Conservation (phyloP, 2,888 invertebrate species). For the Hyppa rectilinea region DNA sequence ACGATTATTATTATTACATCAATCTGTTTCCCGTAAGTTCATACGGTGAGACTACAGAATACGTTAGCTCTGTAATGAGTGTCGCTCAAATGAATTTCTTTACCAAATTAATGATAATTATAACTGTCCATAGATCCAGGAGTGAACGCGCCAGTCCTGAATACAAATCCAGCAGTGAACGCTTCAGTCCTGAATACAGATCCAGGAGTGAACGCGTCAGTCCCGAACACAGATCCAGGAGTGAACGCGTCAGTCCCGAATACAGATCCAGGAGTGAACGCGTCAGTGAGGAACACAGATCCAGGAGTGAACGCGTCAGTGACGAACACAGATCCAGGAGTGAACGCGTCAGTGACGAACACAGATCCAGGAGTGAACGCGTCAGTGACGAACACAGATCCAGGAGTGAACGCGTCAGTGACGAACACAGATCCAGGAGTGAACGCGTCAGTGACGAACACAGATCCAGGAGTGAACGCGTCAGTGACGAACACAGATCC, state of each 20-base stretch:
- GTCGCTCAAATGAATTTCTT: not conserved
- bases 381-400: not conserved
- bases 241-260: not conserved
- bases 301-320: not conserved
- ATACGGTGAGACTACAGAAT: no score
- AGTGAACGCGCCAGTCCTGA: not conserved
- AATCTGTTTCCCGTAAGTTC: no score
- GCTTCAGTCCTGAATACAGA: not conserved
- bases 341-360: not conserved
- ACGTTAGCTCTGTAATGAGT: no score
- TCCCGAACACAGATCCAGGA: not conserved
- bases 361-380: not conserved
- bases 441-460: not conserved
- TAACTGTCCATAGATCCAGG: slow-evolving; percentile 7
- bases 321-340: not conserved
- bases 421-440: not conserved
- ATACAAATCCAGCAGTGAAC: not conserved
- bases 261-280: not conserved
- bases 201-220: not conserved
- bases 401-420: not conserved
- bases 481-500: not conserved
- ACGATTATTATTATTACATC: no score
- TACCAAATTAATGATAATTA: not conserved
- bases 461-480: not conserved
- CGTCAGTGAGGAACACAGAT: not conserved